These are phyloP conservation scores for Bembecia ichneumoniformis DNA, from an alignment of 2,888 invertebrate species.

Conservation along the genomic window DNA sequence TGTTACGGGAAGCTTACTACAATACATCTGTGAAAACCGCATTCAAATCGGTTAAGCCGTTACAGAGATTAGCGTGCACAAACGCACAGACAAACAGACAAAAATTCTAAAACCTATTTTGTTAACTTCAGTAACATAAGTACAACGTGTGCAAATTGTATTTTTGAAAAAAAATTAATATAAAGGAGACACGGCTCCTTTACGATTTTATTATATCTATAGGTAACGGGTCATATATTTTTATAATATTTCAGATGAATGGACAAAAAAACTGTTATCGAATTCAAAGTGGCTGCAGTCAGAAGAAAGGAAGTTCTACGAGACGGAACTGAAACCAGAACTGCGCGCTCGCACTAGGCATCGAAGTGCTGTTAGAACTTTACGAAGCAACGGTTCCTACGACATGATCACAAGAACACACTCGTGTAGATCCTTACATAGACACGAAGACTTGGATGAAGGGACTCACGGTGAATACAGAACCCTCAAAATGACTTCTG, in stretches of 20 bases:
- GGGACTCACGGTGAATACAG: constrained; percentile 54
- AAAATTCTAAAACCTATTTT: no score
- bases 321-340: constrained; percentile 55
- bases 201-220: no score
- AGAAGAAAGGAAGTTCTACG: constrained; percentile 70
- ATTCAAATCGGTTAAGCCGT: no score
- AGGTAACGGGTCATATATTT: neutral
- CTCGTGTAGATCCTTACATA: constrained; percentile 47
- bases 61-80: no score
- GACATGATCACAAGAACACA: constrained; percentile 54
- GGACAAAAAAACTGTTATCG: constrained; percentile 79
- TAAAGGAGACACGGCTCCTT: no score
- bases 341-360: constrained; percentile 28
- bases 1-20: no score
- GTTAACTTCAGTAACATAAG: no score
- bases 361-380: constrained; percentile 34
- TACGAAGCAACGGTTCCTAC: constrained; percentile 44
- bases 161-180: no score
- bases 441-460: constrained; percentile 47
- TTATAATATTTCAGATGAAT: constrained; percentile 62
- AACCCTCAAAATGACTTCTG: constrained; percentile 39
- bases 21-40: no score
- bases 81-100: no score
- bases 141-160: no score
- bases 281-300: constrained; percentile 80